Evolutionary conservation across 2,113 vertebrate species (phyloP), one percentile per base, ranked within the genome.

Genomic region (Neotragus pygmaeus): DNA sequence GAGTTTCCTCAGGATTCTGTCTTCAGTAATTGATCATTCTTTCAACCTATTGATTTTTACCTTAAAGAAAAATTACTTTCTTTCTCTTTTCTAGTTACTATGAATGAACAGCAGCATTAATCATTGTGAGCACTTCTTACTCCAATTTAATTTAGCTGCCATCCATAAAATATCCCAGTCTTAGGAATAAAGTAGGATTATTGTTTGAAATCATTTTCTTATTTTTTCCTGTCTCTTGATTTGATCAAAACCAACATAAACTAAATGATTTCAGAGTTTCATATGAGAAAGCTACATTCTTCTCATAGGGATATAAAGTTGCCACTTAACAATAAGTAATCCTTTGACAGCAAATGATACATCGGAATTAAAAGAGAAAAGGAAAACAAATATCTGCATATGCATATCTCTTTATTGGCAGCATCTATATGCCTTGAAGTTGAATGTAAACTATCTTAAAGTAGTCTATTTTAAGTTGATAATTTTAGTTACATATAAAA

Each of bases 1-100:
- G 66, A 49, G 55, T 91, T 94, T 43, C 62, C 80, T 55, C 45
- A 49, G 57, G 9, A 96, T 91, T 94, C 88, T 78, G 96, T 33
- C 75, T 78, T 95, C 53, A 62, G 91, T 96, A 94, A 94, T 96
- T 94, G 95, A 95, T 97, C 95, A 97, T 93, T 89, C 47, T 47
- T 51, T 96, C 43, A 30, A 7, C 75, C 1, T 58, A 91, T 94
- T 27, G 49, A 97, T 96, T 97, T 77, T 82, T 19, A 23, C 19
- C 33, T 96, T 96, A 98, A 97, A 84, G 19, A 82, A 91, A 58
- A 97, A 97, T 94, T 70, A 12, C 45, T 81, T 95, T 90, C 6
- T 43, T 93, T 96, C 75, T 87, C 94, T 95, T 88, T 97, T 43
- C 43, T 85, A 73, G 45, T 94, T 98, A 91, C 90, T 93, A n/a